phyloP scores from a whole-genome alignment of 2,113 vertebrate species.

The Colaptes auratus region DNA sequence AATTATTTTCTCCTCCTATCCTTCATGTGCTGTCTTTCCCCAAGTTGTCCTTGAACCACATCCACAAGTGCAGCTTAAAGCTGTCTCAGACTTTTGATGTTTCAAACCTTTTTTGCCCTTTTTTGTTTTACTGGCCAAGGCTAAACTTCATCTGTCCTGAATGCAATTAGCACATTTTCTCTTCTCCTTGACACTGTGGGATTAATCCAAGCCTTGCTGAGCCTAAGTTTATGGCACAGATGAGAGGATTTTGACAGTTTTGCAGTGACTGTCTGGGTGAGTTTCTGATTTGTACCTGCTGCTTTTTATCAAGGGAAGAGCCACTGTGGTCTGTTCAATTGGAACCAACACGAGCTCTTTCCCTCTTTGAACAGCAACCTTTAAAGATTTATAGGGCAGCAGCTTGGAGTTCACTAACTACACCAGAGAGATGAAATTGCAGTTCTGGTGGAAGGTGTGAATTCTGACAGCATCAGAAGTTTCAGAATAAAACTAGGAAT shows the following conservation, averaged over 20 bases:
- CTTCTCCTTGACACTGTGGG: not conserved
- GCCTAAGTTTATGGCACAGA: not conserved
- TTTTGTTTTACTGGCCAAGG: not conserved
- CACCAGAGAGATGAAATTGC: slow-evolving; percentile 60
- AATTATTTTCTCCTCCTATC: not conserved
- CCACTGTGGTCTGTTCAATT: not conserved
- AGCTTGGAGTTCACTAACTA: slow-evolving; percentile 70
- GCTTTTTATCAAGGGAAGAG: not conserved
- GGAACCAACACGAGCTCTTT: slow-evolving; percentile 7
- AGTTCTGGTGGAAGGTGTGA: slow-evolving; percentile 66
- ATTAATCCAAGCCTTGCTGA: not conserved
- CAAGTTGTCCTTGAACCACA: not conserved
- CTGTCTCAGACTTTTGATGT: not conserved
- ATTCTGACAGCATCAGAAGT: slow-evolving; percentile 65
- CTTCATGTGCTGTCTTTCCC: not conserved
- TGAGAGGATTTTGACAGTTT: slow-evolving; percentile 17
- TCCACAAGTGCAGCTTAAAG: not conserved
- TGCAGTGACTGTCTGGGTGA: not conserved
- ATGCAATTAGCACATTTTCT: slow-evolving; percentile 12
- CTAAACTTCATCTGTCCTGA: not conserved
- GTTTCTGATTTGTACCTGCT: slow-evolving; percentile 5
- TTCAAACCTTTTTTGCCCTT: not conserved
- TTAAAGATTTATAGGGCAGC: slow-evolving; percentile 68
- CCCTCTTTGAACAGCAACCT: slow-evolving; percentile 43
- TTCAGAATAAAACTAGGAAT: slow-evolving; percentile 58